phyloP scores from a whole-genome alignment of 2,113 vertebrate genomes.

The Glaucidium brasilianum region DNA sequence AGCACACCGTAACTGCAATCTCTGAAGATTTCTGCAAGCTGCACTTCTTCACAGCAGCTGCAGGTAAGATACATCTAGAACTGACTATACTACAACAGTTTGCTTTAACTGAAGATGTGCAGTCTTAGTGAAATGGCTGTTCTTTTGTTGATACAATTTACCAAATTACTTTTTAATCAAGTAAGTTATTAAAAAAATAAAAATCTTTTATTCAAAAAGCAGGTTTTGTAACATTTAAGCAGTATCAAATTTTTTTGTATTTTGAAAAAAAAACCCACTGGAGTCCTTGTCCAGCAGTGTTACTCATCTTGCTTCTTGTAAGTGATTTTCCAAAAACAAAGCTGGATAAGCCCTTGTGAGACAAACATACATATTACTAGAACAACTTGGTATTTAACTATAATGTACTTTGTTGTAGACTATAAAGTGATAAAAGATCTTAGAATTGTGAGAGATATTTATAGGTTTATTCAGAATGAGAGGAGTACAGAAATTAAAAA shows the following conservation, averaged over 20 bases:
- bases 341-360: not conserved
- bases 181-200: slow-evolving; percentile 3
- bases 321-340: not conserved
- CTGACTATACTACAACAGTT: not conserved
- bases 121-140: not conserved
- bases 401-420: not conserved
- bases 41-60: not conserved
- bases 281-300: not conserved
- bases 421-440: not conserved
- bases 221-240: slow-evolving; percentile 34
- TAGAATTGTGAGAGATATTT: not conserved
- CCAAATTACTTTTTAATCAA: slow-evolving; percentile 14
- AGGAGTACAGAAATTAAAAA: not conserved
- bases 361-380: not conserved
- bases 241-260: not conserved
- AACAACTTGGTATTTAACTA: not conserved
- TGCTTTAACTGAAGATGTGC: not conserved
- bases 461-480: not conserved
- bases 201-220: not conserved
- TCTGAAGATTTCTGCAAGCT: not conserved
- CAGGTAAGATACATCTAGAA: not conserved
- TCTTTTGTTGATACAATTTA: slow-evolving; percentile 36
- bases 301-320: not conserved
- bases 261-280: not conserved
- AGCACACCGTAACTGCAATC: not conserved